Percentiles rank a stretch among this genome's conserved stretches.
Conservation (phyloP, 2,888 invertebrate species). For the Athetis lepigone region DNA sequence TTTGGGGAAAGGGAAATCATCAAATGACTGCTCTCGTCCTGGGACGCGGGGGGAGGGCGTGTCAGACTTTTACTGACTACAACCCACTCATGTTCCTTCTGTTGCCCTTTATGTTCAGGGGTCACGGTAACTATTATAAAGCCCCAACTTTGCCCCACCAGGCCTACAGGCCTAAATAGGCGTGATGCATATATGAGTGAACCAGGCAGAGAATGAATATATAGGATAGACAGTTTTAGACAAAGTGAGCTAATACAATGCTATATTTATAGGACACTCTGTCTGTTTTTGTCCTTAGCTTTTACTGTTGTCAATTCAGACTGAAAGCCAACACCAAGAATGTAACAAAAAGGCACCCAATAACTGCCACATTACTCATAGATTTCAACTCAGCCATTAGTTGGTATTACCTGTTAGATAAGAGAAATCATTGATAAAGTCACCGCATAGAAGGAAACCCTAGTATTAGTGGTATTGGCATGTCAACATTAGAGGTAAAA, state of each 20-base stretch:
- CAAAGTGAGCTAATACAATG: background rate
- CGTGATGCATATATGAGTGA: background rate
- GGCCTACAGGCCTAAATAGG: too few species aligned
- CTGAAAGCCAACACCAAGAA: background rate
- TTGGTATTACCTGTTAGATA: background rate
- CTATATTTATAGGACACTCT: background rate
- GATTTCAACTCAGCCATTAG: background rate
- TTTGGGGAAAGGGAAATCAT: too few species aligned
- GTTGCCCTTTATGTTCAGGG: too few species aligned
- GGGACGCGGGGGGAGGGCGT: too few species aligned
- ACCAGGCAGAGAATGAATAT: background rate
- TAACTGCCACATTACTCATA: background rate
- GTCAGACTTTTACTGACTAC: too few species aligned
- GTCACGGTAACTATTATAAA: too few species aligned
- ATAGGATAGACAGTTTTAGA: background rate
- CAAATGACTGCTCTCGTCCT: too few species aligned
- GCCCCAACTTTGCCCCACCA: too few species aligned
- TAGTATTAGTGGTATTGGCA: background rate
- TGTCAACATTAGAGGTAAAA: slow-evolving; percentile 1
- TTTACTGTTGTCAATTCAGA: background rate
- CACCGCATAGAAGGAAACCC: background rate
- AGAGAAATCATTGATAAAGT: slow-evolving; percentile 1
- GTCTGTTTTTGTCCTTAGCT: background rate
- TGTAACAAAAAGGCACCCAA: background rate
- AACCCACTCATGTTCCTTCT: too few species aligned